phyloP scores from a whole-genome alignment of 2,888 invertebrate genomes.

The Thymelicus acteon region DNA sequence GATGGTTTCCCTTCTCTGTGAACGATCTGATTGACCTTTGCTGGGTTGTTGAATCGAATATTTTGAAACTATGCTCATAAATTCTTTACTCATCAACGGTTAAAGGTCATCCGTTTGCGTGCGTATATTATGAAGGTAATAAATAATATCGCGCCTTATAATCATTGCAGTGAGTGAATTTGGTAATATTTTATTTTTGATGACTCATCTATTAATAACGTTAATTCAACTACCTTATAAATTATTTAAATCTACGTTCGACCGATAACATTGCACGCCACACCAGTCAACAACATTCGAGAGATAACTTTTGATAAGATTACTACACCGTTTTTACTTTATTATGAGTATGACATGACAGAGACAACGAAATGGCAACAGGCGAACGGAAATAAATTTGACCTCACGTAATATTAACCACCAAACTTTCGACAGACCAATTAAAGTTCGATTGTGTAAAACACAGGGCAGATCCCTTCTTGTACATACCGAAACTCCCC shows the following conservation, averaged over 20 bases:
- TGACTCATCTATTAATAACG: neutral
- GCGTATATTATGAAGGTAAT: constrained; percentile 4
- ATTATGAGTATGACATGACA: neutral
- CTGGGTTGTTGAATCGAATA: constrained; percentile 55
- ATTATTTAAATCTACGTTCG: constrained; percentile 1
- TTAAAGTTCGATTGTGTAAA: constrained; percentile 72
- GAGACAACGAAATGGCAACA: neutral
- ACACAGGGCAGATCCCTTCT: constrained; percentile 53
- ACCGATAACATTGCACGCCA: constrained; percentile 4
- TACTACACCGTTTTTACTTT: constrained; percentile 1
- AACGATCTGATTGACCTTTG: constrained; percentile 65
- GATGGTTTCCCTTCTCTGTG: constrained; percentile 69
- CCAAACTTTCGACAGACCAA: constrained; percentile 58
- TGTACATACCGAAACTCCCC: constrained; percentile 49
- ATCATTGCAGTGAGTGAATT: neutral
- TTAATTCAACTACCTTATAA: neutral
- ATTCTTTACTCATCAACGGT: constrained; percentile 21
- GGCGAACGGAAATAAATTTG: constrained; percentile 37
- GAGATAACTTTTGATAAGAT: neutral
- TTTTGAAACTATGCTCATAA: constrained; percentile 36
- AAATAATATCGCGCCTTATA: constrained; percentile 1
- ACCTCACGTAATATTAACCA: constrained; percentile 49
- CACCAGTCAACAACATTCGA: neutral
- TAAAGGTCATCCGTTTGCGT: constrained; percentile 4
- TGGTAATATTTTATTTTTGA: neutral